Base-by-base conservation (phyloP, 2,113 vertebrate genomes). In the Pimephales promelas region DNA sequence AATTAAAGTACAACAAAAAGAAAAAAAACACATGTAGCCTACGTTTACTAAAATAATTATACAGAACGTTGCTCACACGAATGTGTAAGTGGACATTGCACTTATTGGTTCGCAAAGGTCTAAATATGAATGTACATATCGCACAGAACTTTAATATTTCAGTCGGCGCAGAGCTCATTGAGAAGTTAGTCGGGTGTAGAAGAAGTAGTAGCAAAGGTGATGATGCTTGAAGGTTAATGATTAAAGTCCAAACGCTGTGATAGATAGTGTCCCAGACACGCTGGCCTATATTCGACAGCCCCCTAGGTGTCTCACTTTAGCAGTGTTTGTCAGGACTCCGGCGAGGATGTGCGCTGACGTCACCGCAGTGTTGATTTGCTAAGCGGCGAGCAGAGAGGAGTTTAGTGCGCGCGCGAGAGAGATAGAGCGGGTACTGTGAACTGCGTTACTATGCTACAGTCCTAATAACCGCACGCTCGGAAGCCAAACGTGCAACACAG, bases 301-400 rank as follows among this genome's bases (percentile, higher is more conserved):
- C 95, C 94, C 94, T 95, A 94, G 95, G 93, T 95, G 95, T 95
- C 95, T 95, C 93, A 92, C 94, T 95, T 93, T 91, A 92, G 90
- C 92, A 93, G 88, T 64, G 91, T 93, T 94, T 90, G 92, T 76
- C 47, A 59, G 86, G 82, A 81, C 71, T 90, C 91, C 89, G 87
- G 88, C 88, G 92, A 92, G 90, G 91, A 92, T 88, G 93, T 92
- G 90, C 89, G 91, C 88, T 95, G 95, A 96, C 95, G 95, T 96
- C 95, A 94, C 95, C 94, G 88, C 90, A 89, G 94, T 92, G 94
- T 95, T 96, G 96, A 97, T 97, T 96, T 95, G 96, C 96, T 96
- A 91, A 94, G 92, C 94, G 93, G 93, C 88, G 90, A 90, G 94
- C 92, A 92, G 92, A 96, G 95, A 94, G 94, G 95, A 95, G 96